Evolutionary conservation across 2,113 vertebrate species (phyloP).

Genomic region (Athene noctua): DNA sequence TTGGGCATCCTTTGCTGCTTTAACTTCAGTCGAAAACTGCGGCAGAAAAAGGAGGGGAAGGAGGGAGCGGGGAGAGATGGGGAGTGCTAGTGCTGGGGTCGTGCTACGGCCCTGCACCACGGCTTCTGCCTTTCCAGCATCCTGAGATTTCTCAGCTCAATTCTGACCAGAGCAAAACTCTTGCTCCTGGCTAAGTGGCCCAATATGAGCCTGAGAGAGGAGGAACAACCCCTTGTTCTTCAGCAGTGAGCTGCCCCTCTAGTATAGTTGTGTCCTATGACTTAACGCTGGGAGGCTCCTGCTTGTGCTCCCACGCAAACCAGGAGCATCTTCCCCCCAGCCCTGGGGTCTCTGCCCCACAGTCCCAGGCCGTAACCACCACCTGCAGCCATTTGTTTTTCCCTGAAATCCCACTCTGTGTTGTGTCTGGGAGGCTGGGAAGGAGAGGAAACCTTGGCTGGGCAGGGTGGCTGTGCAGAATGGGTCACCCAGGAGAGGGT

Average conservation of each 20-base stretch:
- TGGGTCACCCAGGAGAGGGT: background rate
- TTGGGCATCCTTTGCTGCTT: conserved; percentile 21
- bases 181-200: background rate
- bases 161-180: background rate
- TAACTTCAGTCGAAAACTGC: background rate
- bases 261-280: background rate
- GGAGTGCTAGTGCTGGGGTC: rapidly evolving
- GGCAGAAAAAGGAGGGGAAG: conserved; percentile 22
- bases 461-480: background rate
- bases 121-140: background rate
- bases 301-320: background rate
- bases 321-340: background rate
- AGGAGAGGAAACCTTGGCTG: background rate
- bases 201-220: background rate
- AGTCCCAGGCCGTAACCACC: background rate
- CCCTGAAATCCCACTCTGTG: rapidly evolving
- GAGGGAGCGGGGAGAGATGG: background rate
- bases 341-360: background rate
- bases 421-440: background rate
- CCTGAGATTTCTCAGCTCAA: background rate
- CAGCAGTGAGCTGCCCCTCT: background rate
- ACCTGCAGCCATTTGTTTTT: background rate
- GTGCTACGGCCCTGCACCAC: rapidly evolving
- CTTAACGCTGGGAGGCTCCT: background rate
- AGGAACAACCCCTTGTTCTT: background rate